These are phyloP conservation scores for Lineus longissimus DNA, from an alignment of 1,140 invertebrate species.

Conservation along the genomic window DNA sequence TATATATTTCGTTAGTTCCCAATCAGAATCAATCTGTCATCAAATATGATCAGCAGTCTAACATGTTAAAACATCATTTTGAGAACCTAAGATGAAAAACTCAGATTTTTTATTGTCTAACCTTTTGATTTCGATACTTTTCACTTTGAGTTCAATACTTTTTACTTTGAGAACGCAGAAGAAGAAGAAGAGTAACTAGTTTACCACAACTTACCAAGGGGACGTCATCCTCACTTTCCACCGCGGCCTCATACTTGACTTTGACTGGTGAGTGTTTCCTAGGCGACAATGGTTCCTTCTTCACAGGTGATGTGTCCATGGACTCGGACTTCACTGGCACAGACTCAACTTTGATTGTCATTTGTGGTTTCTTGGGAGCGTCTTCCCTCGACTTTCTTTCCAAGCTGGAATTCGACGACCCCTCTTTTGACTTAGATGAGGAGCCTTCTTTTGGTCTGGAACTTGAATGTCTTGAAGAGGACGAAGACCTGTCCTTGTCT, in stretches of 20 bases:
- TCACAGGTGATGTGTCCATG: constrained; percentile 33
- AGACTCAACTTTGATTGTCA: not conserved
- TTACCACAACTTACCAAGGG: constrained; percentile 63
- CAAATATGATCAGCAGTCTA: too few species aligned
- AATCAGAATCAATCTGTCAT: not conserved
- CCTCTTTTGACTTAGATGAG: not conserved
- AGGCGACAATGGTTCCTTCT: constrained; percentile 44
- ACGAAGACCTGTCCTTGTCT: constrained; percentile 20
- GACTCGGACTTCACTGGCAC: not conserved
- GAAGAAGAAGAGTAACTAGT: too few species aligned
- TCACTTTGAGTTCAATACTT: too few species aligned
- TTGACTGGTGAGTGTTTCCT: constrained; percentile 31
- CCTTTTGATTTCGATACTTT: too few species aligned
- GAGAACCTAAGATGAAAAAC: too few species aligned
- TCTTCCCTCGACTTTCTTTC: constrained; percentile 13
- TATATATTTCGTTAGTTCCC: not conserved
- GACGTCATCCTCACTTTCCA: constrained; percentile 69
- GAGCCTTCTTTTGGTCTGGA: too few species aligned
- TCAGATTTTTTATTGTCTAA: too few species aligned
- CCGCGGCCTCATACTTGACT: constrained; percentile 53
- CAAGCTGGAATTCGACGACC: constrained; percentile 20
- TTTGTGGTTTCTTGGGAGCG: not conserved
- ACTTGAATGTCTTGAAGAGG: constrained; percentile 8
- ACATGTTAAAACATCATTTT: too few species aligned
- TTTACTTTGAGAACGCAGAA: too few species aligned